phyloP scores from a whole-genome alignment of 2,113 vertebrate species.

The Boleophthalmus pectinirostris region DNA sequence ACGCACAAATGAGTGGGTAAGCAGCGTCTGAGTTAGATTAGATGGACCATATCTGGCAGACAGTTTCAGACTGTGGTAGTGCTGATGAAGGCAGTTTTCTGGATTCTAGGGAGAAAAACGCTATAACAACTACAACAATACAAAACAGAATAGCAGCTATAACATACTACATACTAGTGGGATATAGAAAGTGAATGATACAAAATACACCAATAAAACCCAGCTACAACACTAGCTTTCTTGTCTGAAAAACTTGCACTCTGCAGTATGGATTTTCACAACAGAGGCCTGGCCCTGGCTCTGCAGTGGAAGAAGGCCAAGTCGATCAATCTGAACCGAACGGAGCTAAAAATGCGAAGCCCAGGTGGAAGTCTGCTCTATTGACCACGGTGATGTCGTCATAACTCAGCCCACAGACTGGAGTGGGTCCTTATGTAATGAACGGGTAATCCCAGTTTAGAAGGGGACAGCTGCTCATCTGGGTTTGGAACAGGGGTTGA shows the following conservation, averaged over 20 bases:
- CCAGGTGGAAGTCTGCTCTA: constrained; percentile 30
- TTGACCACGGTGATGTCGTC: constrained; percentile 21
- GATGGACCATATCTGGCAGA: constrained; percentile 54
- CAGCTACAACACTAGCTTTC: background rate
- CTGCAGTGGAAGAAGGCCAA: constrained; percentile 27
- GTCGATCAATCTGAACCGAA: constrained; percentile 23
- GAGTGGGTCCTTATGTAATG: constrained; percentile 51
- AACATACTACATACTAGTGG: background rate
- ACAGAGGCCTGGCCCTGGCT: background rate
- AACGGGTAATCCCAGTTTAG: constrained; percentile 49
- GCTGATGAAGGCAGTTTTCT: constrained; percentile 54
- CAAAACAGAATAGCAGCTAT: constrained; percentile 15
- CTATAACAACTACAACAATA: constrained; percentile 8
- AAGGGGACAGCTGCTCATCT: constrained; percentile 51
- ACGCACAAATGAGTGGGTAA: constrained; percentile 35
- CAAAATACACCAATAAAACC: background rate
- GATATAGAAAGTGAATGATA: constrained; percentile 9
- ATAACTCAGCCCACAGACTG: constrained; percentile 7
- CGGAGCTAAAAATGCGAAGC: constrained; percentile 6
- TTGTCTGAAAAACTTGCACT: background rate
- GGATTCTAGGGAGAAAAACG: constrained; percentile 36
- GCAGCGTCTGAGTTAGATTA: constrained; percentile 59
- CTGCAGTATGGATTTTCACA: background rate
- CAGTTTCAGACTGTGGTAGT: constrained; percentile 25
- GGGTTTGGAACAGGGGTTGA: constrained; percentile 22